phyloP scores from a whole-genome alignment of 23 tunicate species.

The Corella eumyota region DNA sequence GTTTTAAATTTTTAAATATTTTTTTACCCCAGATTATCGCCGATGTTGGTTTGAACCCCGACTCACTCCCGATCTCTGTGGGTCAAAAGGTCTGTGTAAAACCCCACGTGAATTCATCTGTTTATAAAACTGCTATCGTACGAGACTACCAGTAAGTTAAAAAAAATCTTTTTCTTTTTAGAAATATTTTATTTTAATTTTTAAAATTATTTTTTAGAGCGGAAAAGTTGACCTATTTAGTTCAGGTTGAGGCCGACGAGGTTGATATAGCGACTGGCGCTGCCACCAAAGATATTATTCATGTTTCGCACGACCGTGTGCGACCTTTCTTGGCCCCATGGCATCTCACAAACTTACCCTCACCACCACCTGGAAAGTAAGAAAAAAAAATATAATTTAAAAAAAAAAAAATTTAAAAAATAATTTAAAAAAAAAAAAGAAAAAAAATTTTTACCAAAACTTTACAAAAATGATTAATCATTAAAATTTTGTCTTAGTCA shows the following conservation, averaged over 20 bases:
- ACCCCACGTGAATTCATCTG: slow-evolving; percentile 44
- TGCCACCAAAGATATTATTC: slow-evolving; percentile 10
- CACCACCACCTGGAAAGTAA: slow-evolving; percentile 38
- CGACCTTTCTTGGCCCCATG: slow-evolving; percentile 57
- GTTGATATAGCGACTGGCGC: slow-evolving; percentile 19
- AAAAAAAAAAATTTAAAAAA: neutral
- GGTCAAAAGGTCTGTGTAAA: slow-evolving; percentile 58
- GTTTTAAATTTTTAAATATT: neutral
- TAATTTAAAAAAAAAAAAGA: neutral
- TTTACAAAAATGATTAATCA: neutral
- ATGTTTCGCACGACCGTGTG: slow-evolving; percentile 46
- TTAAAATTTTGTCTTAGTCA: slow-evolving; percentile 18
- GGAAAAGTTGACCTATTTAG: slow-evolving; percentile 18
- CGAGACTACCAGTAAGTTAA: slow-evolving; percentile 31
- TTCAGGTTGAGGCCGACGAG: slow-evolving; percentile 40
- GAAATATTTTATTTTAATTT: neutral
- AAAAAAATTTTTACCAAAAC: neutral
- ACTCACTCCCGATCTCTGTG: slow-evolving; percentile 4
- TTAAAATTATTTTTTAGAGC: slow-evolving; percentile 11
- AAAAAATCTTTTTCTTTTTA: slow-evolving; percentile 4
- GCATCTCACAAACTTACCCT: slow-evolving; percentile 45
- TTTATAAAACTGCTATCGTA: slow-evolving; percentile 54
- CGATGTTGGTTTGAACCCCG: slow-evolving; percentile 29
- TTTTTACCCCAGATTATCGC: slow-evolving; percentile 42
- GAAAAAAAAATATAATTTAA: neutral